These are phyloP conservation scores for Pteronura brasiliensis DNA, from an alignment of 2,113 vertebrate genomes.

Conservation along the genomic window DNA sequence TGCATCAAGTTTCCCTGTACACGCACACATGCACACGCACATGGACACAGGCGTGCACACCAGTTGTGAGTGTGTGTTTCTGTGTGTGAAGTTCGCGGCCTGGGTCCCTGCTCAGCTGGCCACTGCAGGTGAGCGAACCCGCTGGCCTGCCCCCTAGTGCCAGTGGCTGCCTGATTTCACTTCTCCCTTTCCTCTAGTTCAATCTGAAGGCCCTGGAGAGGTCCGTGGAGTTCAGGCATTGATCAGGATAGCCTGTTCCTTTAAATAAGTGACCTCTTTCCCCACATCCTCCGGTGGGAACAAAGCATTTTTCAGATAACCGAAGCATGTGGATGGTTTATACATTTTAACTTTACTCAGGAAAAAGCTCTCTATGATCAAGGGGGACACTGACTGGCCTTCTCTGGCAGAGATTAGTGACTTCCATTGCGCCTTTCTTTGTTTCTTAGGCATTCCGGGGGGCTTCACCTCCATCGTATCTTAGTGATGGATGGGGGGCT, in stretches of 20 bases:
- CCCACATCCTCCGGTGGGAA: not conserved
- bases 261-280: not conserved
- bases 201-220: not conserved
- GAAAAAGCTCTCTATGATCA: not conserved
- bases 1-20: not conserved
- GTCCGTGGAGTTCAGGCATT: not conserved
- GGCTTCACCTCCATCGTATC: accelerated
- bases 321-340: not conserved
- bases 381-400: not conserved
- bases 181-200: not conserved
- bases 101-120: not conserved
- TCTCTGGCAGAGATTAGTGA: too few species aligned
- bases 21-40: not conserved
- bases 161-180: not conserved
- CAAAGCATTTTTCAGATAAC: not conserved
- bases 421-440: accelerated
- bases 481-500: not conserved
- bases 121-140: accelerated
- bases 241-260: too few species aligned
- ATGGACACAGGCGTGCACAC: too few species aligned
- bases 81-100: accelerated
- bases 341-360: not conserved
- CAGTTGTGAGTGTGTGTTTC: not conserved
- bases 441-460: not conserved
- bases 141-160: not conserved